Percentiles rank a stretch among this genome's conserved stretches.
phyloP scores from a whole-genome alignment of 2,797 vertebrate genomes.

The Menidia menidia region DNA sequence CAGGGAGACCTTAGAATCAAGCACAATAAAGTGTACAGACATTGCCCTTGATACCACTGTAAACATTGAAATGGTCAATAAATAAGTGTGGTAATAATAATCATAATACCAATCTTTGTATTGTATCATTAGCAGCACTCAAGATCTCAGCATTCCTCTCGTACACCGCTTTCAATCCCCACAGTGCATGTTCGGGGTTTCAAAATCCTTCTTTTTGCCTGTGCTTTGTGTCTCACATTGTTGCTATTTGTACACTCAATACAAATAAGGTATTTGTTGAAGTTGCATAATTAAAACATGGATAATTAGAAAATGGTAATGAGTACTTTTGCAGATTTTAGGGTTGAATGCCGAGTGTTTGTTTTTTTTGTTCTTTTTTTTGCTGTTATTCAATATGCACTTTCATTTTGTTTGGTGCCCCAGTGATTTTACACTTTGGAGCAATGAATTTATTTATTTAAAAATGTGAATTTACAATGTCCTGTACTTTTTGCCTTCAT shows the following conservation, averaged over 20 bases:
- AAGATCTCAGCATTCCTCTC: slow-evolving; percentile 57
- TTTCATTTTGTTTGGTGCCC: slow-evolving; percentile 63
- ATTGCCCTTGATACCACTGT: slow-evolving; percentile 69
- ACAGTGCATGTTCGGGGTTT: slow-evolving; percentile 33
- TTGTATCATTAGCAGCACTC: slow-evolving; percentile 78
- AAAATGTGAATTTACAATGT: slow-evolving; percentile 56
- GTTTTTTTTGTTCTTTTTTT: slow-evolving; percentile 42
- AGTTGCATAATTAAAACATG: slow-evolving; percentile 40
- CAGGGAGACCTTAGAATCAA: slow-evolving; percentile 45
- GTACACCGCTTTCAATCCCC: slow-evolving; percentile 40
- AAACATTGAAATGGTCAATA: slow-evolving; percentile 66
- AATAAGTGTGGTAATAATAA: slow-evolving; percentile 79
- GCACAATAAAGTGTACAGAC: slow-evolving; percentile 52
- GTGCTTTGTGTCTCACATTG: slow-evolving; percentile 35
- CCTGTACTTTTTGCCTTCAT: slow-evolving; percentile 34
- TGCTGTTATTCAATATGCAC: slow-evolving; percentile 62
- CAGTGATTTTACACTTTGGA: slow-evolving; percentile 66
- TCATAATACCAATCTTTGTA: slow-evolving; percentile 64
- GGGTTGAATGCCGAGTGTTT: slow-evolving; percentile 44
- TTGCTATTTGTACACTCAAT: slow-evolving; percentile 58
- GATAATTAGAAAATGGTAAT: slow-evolving; percentile 59
- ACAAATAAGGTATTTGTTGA: slow-evolving; percentile 54
- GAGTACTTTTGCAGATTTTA: slow-evolving; percentile 57
- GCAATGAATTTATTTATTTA: slow-evolving; percentile 46
- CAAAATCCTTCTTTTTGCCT: slow-evolving; percentile 53